These are phyloP conservation scores for Nasua narica DNA, from an alignment of 2,797 vertebrate species.

Conservation along the genomic window DNA sequence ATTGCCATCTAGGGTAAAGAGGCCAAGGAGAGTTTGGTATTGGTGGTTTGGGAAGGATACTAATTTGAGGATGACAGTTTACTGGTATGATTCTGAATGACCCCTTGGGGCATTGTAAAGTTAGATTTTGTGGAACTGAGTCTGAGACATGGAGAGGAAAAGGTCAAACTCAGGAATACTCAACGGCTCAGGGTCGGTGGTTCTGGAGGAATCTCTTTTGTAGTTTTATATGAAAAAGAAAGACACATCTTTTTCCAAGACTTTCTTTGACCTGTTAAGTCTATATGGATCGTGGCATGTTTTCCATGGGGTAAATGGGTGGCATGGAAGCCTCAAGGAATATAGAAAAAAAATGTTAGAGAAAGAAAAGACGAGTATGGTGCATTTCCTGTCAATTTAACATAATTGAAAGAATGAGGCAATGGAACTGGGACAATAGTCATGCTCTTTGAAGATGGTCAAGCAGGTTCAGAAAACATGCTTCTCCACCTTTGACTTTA, in stretches of 20 bases:
- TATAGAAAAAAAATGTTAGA: not conserved
- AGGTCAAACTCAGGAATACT: not conserved
- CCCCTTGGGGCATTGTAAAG: not conserved
- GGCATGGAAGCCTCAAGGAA: conserved; percentile 28
- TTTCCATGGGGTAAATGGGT: conserved; percentile 47
- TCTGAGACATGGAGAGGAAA: not conserved
- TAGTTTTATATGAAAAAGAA: conserved; percentile 10
- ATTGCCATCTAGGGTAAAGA: conserved; percentile 32
- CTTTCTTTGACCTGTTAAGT: conserved; percentile 20
- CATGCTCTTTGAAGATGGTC: conserved; percentile 45
- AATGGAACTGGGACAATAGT: not conserved
- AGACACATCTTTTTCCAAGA: not conserved
- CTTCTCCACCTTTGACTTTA: conserved; percentile 63
- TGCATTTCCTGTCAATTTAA: not conserved
- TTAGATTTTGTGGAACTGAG: not conserved
- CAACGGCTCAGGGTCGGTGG: not conserved
- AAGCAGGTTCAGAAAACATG: conserved; percentile 48
- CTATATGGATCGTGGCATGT: conserved; percentile 5
- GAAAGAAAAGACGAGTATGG: not conserved
- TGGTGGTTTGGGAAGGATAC: not conserved
- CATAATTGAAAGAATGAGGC: conserved; percentile 35
- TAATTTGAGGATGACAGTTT: not conserved
- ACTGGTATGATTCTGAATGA: not conserved
- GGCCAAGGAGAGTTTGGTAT: not conserved
- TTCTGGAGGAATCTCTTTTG: not conserved